Evolutionary conservation across 2,888 invertebrate species (phyloP).

Genomic region (Torymus tubicola): DNA sequence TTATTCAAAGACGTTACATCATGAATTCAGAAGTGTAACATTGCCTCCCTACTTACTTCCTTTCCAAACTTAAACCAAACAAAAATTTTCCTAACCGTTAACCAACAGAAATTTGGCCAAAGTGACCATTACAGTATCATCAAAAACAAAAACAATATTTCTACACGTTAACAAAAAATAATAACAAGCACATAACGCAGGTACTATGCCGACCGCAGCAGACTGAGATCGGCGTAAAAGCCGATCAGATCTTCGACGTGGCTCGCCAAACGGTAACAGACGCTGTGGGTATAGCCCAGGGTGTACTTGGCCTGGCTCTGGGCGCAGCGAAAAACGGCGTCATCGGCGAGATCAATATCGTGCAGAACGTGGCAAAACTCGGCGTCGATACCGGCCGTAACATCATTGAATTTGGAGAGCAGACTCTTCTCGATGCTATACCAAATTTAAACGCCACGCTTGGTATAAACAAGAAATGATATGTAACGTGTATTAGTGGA

Average conservation of each 20-base stretch:
- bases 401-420: slow-evolving; percentile 41
- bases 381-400: slow-evolving; percentile 40
- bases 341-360: slow-evolving; percentile 36
- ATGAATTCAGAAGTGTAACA: too few relatives aligned
- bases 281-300: slow-evolving; percentile 36
- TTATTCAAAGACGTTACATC: too few relatives aligned
- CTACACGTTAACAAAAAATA: too few relatives aligned
- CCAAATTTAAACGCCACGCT: too few relatives aligned
- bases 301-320: slow-evolving; percentile 33
- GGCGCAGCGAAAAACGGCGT: slow-evolving; percentile 40
- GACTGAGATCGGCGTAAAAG: slow-evolving; percentile 28
- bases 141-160: too few relatives aligned
- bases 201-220: background rate
- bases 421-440: slow-evolving; percentile 10
- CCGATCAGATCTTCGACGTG: slow-evolving; percentile 51
- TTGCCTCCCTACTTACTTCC: too few relatives aligned
- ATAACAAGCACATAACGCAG: background rate
- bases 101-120: too few relatives aligned
- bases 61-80: too few relatives aligned
- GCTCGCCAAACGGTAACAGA: slow-evolving; percentile 32
- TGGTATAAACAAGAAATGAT: too few relatives aligned
- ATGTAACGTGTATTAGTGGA: too few relatives aligned
- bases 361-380: slow-evolving; percentile 43
- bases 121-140: too few relatives aligned
- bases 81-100: too few relatives aligned